Evolutionary conservation across 2,888 invertebrate species (phyloP).

Genomic region (Mamestra brassicae): DNA sequence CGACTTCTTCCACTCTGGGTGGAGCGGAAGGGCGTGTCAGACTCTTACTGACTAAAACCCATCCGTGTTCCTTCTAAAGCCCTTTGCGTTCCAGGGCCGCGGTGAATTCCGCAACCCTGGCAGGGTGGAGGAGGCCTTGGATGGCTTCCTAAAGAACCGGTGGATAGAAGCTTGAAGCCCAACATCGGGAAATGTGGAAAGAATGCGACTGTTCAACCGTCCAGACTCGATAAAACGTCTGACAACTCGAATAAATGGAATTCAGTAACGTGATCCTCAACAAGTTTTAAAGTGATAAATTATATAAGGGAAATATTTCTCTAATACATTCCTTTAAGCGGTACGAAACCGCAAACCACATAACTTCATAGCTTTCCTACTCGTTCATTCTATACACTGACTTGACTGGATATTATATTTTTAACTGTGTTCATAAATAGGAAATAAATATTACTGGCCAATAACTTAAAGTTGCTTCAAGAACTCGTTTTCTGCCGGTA

Average conservation of each 20-base stretch:
- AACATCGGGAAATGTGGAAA: neutral
- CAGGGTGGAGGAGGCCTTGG: too few species aligned
- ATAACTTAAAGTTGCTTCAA: slow-evolving; percentile 16
- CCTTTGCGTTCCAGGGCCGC: too few species aligned
- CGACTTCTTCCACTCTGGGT: too few species aligned
- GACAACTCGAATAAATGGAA: neutral
- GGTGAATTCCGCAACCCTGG: too few species aligned
- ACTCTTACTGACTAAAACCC: too few species aligned
- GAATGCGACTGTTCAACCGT: neutral
- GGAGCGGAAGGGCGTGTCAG: too few species aligned
- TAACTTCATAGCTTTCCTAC: slow-evolving; percentile 49
- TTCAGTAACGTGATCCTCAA: slow-evolving; percentile 20
- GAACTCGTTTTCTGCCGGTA: slow-evolving; percentile 38
- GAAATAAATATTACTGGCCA: slow-evolving; percentile 32
- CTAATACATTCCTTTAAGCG: slow-evolving; percentile 53
- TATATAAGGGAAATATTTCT: slow-evolving; percentile 49
- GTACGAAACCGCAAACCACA: slow-evolving; percentile 64
- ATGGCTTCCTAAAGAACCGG: neutral
- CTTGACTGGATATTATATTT: slow-evolving; percentile 49
- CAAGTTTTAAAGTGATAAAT: slow-evolving; percentile 8
- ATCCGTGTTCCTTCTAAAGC: too few species aligned
- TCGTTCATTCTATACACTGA: slow-evolving; percentile 38
- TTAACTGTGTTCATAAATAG: slow-evolving; percentile 37
- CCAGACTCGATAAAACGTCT: neutral
- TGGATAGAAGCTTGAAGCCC: too few species aligned